Evolutionary conservation across 2,888 invertebrate species (phyloP).

Genomic region (Branchinecta sandiegonensis): DNA sequence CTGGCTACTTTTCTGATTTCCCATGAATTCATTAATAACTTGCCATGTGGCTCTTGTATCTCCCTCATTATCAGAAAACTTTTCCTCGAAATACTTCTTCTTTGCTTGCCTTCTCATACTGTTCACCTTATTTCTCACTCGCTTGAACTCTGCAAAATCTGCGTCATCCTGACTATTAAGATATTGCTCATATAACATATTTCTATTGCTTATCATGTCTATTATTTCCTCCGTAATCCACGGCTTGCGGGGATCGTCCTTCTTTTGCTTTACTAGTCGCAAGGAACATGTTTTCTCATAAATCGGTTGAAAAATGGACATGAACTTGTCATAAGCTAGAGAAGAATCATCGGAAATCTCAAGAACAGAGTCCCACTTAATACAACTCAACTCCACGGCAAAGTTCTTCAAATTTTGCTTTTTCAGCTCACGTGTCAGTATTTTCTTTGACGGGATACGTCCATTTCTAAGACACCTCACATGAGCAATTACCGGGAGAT

Average conservation of each 20-base stretch:
- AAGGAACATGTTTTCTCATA: background rate
- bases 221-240: slow-evolving; percentile 14
- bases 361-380: background rate
- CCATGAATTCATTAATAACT: background rate
- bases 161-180: slow-evolving; percentile 10
- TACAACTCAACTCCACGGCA: slow-evolving; percentile 11
- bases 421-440: background rate
- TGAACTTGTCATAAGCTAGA: background rate
- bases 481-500: slow-evolving; percentile 5
- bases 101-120: slow-evolving; percentile 7
- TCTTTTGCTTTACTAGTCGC: background rate
- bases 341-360: background rate
- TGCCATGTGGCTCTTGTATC: slow-evolving; percentile 9
- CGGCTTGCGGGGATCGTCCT: slow-evolving; percentile 1
- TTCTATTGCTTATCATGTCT: background rate
- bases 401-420: background rate
- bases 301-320: slow-evolving; percentile 12
- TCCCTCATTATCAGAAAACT: slow-evolving; percentile 12
- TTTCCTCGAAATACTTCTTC: slow-evolving; percentile 9
- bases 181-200: background rate
- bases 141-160: slow-evolving; percentile 4
- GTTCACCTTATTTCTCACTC: slow-evolving; percentile 12
- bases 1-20: slow-evolving; percentile 7
- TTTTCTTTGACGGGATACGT: slow-evolving; percentile 12
- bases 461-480: slow-evolving; percentile 6